Percentiles rank a stretch among this genome's conserved stretches.
Evolutionary conservation across 2,797 vertebrate species (phyloP).

Genomic region (Serranus cabrilla): DNA sequence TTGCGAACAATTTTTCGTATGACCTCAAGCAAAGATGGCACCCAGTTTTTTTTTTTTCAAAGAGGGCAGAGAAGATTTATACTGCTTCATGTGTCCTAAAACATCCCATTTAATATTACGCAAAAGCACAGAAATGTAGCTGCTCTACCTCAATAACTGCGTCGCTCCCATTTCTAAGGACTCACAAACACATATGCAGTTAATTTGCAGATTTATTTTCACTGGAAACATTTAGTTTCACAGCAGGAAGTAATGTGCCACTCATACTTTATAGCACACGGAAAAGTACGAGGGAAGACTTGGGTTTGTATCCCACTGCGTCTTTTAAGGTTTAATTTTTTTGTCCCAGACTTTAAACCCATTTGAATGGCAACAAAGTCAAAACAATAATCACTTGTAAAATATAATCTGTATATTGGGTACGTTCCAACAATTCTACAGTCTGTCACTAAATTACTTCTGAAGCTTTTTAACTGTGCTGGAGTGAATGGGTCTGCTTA

Average conservation of each 20-base stretch:
- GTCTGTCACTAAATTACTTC: neutral
- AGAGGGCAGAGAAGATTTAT: neutral
- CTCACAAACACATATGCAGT: neutral
- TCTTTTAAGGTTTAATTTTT: neutral
- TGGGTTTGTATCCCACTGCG: neutral
- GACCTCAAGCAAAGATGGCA: conserved; percentile 8
- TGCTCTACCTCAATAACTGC: neutral
- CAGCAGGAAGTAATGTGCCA: conserved; percentile 12
- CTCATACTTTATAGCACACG: neutral
- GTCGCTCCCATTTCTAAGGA: neutral
- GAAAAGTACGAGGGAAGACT: neutral
- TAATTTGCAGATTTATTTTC: conserved; percentile 9
- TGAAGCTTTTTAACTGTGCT: neutral
- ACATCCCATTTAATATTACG: neutral
- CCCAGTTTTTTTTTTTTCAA: conserved; percentile 3
- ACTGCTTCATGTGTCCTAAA: neutral
- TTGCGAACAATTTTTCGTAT: conserved; percentile 2
- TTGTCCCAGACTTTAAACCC: neutral
- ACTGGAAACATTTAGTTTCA: conserved; percentile 21
- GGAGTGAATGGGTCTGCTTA: neutral
- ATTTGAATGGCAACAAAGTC: neutral
- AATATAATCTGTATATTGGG: neutral
- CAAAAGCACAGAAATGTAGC: neutral
- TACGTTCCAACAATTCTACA: neutral
- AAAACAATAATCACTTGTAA: neutral